phyloP scores from a whole-genome alignment of 2,888 invertebrate species.

The Philereme transversata region DNA sequence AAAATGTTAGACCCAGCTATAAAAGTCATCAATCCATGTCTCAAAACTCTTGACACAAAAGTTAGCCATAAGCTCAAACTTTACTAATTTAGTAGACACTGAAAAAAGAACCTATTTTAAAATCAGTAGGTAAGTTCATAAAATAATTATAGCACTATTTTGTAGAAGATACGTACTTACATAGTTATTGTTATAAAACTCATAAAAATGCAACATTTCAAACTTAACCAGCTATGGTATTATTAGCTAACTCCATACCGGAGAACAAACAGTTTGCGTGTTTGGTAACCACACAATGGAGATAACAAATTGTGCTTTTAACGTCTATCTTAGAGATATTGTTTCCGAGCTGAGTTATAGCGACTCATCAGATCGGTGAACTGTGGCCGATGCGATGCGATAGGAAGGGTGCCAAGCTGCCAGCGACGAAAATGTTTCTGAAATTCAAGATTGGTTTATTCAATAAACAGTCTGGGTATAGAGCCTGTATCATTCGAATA shows the following conservation, averaged over 20 bases:
- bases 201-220: too few species aligned
- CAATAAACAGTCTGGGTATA: neutral
- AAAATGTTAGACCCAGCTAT: too few species aligned
- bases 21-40: too few species aligned
- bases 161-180: too few species aligned
- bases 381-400: slow-evolving; percentile 36
- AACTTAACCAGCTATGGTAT: slow-evolving; percentile 9
- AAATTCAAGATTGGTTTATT: neutral
- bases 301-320: slow-evolving; percentile 47
- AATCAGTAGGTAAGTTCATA: too few species aligned
- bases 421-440: neutral
- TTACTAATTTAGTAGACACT: too few species aligned
- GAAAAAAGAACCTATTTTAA: too few species aligned
- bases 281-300: slow-evolving; percentile 36
- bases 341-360: slow-evolving; percentile 42
- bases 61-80: too few species aligned
- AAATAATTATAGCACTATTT: too few species aligned
- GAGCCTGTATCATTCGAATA: too few species aligned
- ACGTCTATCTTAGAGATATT: slow-evolving; percentile 41
- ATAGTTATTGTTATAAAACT: too few species aligned
- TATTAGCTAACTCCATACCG: slow-evolving; percentile 13
- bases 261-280: slow-evolving; percentile 38
- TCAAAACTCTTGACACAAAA: too few species aligned
- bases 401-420: slow-evolving; percentile 27
- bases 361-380: slow-evolving; percentile 39